These are phyloP conservation scores for Orthonyx spaldingii DNA, from an alignment of 2,113 vertebrate genomes.

Conservation along the genomic window DNA sequence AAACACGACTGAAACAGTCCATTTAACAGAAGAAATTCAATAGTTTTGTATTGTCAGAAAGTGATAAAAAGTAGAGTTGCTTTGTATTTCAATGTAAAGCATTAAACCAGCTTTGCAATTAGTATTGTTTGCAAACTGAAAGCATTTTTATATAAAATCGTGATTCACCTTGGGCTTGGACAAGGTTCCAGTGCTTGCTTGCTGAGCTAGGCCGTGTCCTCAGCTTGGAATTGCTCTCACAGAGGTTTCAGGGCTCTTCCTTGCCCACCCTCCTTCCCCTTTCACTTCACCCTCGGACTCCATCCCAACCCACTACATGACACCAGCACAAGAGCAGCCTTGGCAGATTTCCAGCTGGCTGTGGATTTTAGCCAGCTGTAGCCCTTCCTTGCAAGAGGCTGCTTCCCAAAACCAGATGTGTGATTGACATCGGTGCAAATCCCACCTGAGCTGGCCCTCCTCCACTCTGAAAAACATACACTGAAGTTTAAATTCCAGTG, in stretches of 20 bases:
- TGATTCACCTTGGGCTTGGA: background rate
- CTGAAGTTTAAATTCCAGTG: background rate
- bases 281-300: background rate
- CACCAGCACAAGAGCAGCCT: background rate
- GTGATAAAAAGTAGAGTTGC: background rate
- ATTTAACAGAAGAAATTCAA: background rate
- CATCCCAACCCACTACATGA: fast-evolving
- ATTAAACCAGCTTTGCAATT: background rate
- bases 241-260: background rate
- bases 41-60: background rate
- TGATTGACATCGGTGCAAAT: fast-evolving
- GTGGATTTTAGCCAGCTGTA: background rate
- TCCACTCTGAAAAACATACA: background rate
- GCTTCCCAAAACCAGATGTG: background rate
- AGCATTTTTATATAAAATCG: background rate
- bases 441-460: background rate
- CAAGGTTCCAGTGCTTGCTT: background rate
- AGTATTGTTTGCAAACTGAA: background rate
- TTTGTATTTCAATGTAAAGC: background rate
- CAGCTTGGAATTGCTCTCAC: background rate
- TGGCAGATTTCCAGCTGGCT: background rate
- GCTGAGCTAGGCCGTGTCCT: background rate
- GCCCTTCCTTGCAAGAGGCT: background rate
- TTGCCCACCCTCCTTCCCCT: background rate
- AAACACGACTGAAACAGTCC: background rate